Base-by-base conservation (phyloP, 2,797 vertebrate species). In the Sebastiscus albofasciatus region DNA sequence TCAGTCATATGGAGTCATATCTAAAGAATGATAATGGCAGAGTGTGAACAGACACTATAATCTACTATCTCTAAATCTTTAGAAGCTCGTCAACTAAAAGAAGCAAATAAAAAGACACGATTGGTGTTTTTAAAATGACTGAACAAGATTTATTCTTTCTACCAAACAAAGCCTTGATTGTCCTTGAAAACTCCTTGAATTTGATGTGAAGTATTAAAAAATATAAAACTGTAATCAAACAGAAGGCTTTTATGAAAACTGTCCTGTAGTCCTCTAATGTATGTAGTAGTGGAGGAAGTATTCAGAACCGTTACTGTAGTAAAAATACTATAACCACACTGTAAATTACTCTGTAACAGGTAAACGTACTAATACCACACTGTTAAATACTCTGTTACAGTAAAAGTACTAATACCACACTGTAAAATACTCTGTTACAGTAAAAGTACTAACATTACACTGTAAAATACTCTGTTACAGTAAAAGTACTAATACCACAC, bases 1-100 rank as follows among this genome's bases (percentile, higher is more conserved):
- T 46, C 42, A 46, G 42, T 46, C 16, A 46, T 46, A 46, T 46
- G 42, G 42, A 46, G 14, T 46, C 42, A 18, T 46, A 46, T 46
- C 42, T 46, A 0, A 8, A 18, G 42, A 18, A 68, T 33, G 78
- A 68, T 87, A 79, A 85, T 85, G 71, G 77, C 59, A 77, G 80
- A 58, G 49, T 76, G 5, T 52, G 42, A 46, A 46, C 42, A 46
- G 62, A 65, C 75, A 12, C 67, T 85, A 5, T 76, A 70, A 87
- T 79, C 76, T 75, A 16, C 26, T 20, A 46, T 46, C 42, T n/a
- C 20, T 58, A 52, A 58, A 42, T 59, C 42, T 8, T 8, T 4
- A 22, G 24, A 54, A n/a, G 49, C n/a, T 39, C 49, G 26, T 54
- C 33, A 60, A 36, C 4, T 56, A 8, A 49, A 52, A 54, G 54